These are phyloP conservation scores for Diuraphis noxia DNA, from an alignment of 1,140 invertebrate genomes.

Conservation along the genomic window DNA sequence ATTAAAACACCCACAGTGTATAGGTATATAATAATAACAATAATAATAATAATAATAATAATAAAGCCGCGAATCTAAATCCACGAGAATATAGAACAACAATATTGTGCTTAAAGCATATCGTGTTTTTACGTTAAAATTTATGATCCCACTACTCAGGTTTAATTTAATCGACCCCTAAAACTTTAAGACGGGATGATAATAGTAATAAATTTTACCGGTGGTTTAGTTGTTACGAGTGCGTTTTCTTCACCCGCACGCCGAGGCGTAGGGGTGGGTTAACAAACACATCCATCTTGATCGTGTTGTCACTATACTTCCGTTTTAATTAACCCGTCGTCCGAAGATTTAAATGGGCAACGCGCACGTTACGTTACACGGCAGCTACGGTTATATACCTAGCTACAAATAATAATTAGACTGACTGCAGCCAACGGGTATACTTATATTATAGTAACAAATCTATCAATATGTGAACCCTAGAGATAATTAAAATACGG, in stretches of 20 bases:
- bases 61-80: neutral
- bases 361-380: neutral
- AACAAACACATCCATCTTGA: constrained; percentile 26
- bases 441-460: neutral
- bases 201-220: constrained; percentile 7
- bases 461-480: neutral
- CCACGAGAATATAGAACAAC: neutral
- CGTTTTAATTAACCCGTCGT: constrained; percentile 39
- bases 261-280: neutral
- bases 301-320: constrained; percentile 43
- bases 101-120: neutral
- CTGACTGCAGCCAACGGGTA: neutral
- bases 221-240: neutral
- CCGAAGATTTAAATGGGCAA: neutral
- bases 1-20: neutral
- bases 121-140: constrained; percentile 9
- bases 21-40: neutral
- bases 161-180: constrained; percentile 21
- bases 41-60: neutral
- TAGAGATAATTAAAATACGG: neutral
- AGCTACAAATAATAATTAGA: neutral
- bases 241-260: neutral
- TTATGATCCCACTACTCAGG: neutral
- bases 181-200: constrained; percentile 12
- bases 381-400: neutral